Conservation (phyloP, 2,113 vertebrate species). For the Halichoeres trimaculatus region DNA sequence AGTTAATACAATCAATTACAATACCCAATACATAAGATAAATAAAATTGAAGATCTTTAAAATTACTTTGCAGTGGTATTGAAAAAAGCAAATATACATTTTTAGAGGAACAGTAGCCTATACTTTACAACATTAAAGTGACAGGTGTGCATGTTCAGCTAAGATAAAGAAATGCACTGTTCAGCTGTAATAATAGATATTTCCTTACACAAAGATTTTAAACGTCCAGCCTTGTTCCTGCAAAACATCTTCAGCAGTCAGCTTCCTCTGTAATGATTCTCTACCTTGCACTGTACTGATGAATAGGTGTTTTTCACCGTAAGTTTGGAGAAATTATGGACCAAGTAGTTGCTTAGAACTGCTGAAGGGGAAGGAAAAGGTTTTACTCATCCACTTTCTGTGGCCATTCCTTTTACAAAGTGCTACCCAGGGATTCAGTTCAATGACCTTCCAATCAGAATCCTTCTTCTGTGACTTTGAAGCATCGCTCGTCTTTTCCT, state of each 20-base stretch:
- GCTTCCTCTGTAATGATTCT: conserved; percentile 5
- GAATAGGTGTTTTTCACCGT: conserved; percentile 10
- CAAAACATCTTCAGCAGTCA: conserved; percentile 16
- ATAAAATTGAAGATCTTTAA: no score
- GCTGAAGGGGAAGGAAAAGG: conserved; percentile 12
- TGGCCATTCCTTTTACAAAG: background rate
- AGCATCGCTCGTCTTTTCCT: conserved; percentile 1
- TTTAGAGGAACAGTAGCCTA: no score
- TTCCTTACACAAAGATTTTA: background rate
- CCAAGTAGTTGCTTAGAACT: background rate
- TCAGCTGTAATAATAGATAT: no score
- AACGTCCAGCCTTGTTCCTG: conserved; percentile 19
- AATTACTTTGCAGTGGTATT: no score
- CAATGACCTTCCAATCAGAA: conserved; percentile 36
- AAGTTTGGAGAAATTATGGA: conserved; percentile 6
- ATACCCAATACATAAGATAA: no score
- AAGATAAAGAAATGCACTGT: background rate
- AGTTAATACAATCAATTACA: no score
- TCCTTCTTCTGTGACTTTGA: conserved; percentile 28
- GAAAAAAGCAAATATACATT: no score
- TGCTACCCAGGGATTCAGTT: conserved; percentile 12
- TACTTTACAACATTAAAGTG: no score
- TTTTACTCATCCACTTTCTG: conserved; percentile 19
- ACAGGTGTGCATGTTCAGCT: no score
- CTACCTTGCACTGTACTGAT: background rate